Percentiles rank a stretch among this genome's conserved stretches.
Conservation (phyloP, 2,113 vertebrate species). For the Mormyrus lacerda region DNA sequence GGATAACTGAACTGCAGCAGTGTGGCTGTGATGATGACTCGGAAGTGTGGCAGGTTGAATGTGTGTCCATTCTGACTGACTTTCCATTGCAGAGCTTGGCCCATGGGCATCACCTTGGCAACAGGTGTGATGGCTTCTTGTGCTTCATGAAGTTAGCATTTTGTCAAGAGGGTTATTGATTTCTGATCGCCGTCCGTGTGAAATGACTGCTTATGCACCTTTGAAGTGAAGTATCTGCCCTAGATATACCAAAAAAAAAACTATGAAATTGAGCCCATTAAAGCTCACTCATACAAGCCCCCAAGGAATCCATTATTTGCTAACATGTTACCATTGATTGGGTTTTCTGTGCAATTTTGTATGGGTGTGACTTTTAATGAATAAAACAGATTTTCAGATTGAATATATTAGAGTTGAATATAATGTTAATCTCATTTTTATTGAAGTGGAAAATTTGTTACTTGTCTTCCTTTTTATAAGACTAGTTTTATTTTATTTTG, state of each 20-base stretch:
- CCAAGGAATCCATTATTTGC: slow-evolving; percentile 5
- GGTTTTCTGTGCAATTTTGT: slow-evolving; percentile 25
- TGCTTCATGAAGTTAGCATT: slow-evolving; percentile 28
- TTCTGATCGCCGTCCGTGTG: slow-evolving; percentile 21
- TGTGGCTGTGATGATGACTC: neutral
- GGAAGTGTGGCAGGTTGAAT: slow-evolving; percentile 1
- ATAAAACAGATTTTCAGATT: neutral
- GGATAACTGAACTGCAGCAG: neutral
- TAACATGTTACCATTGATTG: slow-evolving; percentile 10
- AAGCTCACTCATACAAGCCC: neutral
- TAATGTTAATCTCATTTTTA: neutral
- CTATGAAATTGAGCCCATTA: neutral
- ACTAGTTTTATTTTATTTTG: neutral
- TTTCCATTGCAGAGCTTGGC: slow-evolving; percentile 7
- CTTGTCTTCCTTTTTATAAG: neutral
- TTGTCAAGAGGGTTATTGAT: slow-evolving; percentile 12
- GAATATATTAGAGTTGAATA: neutral
- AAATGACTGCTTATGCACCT: slow-evolving; percentile 26
- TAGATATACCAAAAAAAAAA: slow-evolving; percentile 16
- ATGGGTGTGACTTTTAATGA: slow-evolving; percentile 17
- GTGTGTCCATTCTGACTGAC: slow-evolving; percentile 1
- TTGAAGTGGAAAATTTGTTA: neutral
- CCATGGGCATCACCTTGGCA: slow-evolving; percentile 14
- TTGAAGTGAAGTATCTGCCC: slow-evolving; percentile 8
- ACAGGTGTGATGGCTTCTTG: slow-evolving; percentile 17